phyloP scores from a whole-genome alignment of 2,888 invertebrate genomes.

The Sinohyriopsis cumingii region DNA sequence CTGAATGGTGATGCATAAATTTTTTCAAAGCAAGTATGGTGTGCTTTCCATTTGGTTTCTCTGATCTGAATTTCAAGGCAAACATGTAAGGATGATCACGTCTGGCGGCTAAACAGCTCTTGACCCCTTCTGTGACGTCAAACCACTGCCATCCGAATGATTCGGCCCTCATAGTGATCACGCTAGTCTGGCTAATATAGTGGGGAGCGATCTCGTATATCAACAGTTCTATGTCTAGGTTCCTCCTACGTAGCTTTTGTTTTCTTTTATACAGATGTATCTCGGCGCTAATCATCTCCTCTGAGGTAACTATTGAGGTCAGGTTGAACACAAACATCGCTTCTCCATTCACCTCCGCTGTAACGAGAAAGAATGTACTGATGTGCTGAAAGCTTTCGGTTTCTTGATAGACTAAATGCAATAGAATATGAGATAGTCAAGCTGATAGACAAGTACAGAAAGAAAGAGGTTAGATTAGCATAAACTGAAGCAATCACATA shows the following conservation, averaged over 20 bases:
- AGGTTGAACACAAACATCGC: slow-evolving; percentile 72
- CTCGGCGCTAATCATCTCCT: slow-evolving; percentile 69
- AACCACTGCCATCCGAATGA: slow-evolving; percentile 67
- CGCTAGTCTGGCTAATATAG: slow-evolving; percentile 47
- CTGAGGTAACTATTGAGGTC: slow-evolving; percentile 63
- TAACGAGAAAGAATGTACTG: slow-evolving; percentile 18
- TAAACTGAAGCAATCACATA: no score
- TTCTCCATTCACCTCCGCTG: slow-evolving; percentile 68
- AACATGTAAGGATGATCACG: slow-evolving; percentile 52
- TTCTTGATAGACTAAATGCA: not conserved
- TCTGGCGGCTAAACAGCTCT: slow-evolving; percentile 52
- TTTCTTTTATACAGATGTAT: slow-evolving; percentile 69
- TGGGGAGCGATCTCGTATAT: slow-evolving; percentile 59
- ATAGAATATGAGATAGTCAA: not conserved
- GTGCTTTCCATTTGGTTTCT: slow-evolving; percentile 48
- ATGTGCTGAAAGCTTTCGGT: not conserved
- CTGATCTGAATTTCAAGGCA: slow-evolving; percentile 60
- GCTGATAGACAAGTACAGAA: slow-evolving; percentile 6
- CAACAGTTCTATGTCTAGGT: slow-evolving; percentile 47
- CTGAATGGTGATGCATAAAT: slow-evolving; percentile 60
- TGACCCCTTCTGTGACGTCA: slow-evolving; percentile 64
- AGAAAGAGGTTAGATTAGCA: no score
- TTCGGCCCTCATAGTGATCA: slow-evolving; percentile 47
- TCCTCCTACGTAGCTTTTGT: slow-evolving; percentile 26
- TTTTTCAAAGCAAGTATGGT: slow-evolving; percentile 53